Evolutionary conservation across 2,888 invertebrate species (phyloP), one percentile per base, ranked within the genome.

Genomic region (Hybos culiciformis): DNA sequence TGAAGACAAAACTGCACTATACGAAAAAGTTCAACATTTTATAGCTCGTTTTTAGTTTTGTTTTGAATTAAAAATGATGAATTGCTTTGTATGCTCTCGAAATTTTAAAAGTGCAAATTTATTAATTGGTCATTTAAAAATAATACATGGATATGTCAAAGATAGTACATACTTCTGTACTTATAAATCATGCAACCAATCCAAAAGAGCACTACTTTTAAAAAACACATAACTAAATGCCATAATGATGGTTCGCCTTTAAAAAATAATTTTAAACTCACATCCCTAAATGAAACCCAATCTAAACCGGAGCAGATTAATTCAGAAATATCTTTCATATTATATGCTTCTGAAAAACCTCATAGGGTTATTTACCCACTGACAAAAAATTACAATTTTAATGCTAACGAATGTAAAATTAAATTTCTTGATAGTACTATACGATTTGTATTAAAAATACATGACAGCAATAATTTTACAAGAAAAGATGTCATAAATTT

Each of bases 401-500:
- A 17, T 32, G 9, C 9, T 5, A 11, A 32, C 4, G 17, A 32
- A 15, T 32, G 14, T 17, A 32, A 32, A 32, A 15, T n/a, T 17
- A 17, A 32, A 17, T 17, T 15, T 32, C 17, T 32, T 4, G 9
- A 32, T 15, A 12, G 15, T 3, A n/a, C 7, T 14, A 31, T 15
- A 14, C 6, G 15, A 32, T 32, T 32, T 17, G 17, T 8, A 3
- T 17, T 32, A 15, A 8, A 4, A 7, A 15, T 32, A n/a, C 32
- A 32, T 17, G 9, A 17, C 7, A 32, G 9, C 9, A 37, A 37
- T 32, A 40, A 44, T 32, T 44, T 39, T 21, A 15, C 43, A 7
- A 39, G 43, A 36, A 44, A 44, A 32, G 29, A 44, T 40, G 44
- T 39, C 12, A 39, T 6, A 19, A 21, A 29, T 15, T 21, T 44